Conservation (phyloP, 2,888 invertebrate genomes). For the Eupithecia abbreviata region DNA sequence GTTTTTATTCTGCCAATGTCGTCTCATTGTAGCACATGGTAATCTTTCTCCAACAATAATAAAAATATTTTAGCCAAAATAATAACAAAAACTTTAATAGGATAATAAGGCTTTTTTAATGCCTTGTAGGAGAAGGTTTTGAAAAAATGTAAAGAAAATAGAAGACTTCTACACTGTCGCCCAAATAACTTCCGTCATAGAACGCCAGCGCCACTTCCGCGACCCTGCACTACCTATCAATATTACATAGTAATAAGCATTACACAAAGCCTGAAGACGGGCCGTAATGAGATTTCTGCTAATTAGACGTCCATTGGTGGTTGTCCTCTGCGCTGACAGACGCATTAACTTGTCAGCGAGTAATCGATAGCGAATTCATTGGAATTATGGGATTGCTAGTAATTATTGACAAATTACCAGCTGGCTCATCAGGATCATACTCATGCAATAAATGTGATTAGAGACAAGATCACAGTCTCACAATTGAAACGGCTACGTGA, state of each 20-base stretch:
- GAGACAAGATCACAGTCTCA: not conserved
- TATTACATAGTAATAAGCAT: slow-evolving; percentile 11
- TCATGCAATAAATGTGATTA: not conserved
- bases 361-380: slow-evolving; percentile 44
- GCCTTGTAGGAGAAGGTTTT: too few relatives aligned
- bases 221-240: not conserved
- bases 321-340: slow-evolving; percentile 51
- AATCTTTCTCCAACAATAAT: too few relatives aligned
- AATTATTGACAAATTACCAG: slow-evolving; percentile 37
- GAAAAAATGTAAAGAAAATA: too few relatives aligned
- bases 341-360: slow-evolving; percentile 59
- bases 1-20: too few relatives aligned
- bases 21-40: too few relatives aligned
- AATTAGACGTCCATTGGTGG: slow-evolving; percentile 52
- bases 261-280: slow-evolving; percentile 26
- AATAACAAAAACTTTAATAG: too few relatives aligned
- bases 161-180: not conserved
- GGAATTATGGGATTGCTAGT: slow-evolving; percentile 41
- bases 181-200: not conserved
- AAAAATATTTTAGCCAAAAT: too few relatives aligned
- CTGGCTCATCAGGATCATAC: not conserved
- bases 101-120: too few relatives aligned
- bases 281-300: slow-evolving; percentile 55
- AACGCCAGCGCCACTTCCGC: not conserved
- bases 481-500: not conserved